A percentile compares a stretch with the other conserved stretches of the same genome.
Evolutionary conservation across 2,797 vertebrate genomes (phyloP).

Genomic region (Champsocephalus esox): DNA sequence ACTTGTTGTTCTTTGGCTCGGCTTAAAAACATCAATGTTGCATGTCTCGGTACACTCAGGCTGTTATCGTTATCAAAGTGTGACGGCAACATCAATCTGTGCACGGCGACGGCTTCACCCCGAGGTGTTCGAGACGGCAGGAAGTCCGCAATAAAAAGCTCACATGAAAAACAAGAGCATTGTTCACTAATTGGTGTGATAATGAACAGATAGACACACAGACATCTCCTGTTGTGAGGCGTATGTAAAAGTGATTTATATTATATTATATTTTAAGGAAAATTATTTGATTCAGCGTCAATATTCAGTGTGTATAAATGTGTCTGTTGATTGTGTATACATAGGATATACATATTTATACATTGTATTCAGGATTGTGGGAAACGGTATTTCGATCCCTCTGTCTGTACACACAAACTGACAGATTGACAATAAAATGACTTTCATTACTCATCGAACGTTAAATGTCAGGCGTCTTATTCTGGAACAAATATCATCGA

Average conservation of each 20-base stretch:
- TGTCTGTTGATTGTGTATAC: too few relatives aligned
- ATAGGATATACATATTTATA: too few relatives aligned
- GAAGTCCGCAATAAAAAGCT: conserved; percentile 41
- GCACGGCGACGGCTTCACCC: conserved; percentile 10
- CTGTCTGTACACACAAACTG: too few relatives aligned
- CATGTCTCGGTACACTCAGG: conserved; percentile 11
- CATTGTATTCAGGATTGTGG: too few relatives aligned
- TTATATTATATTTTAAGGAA: background rate
- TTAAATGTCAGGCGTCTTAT: conserved; percentile 42
- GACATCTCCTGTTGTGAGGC: conserved; percentile 8
- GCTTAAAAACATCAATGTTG: conserved; percentile 37
- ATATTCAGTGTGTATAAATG: too few relatives aligned
- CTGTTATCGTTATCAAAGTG: conserved; percentile 38
- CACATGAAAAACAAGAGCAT: conserved; percentile 37
- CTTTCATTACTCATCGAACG: background rate
- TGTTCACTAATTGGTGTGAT: conserved; percentile 35
- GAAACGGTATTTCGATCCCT: too few relatives aligned
- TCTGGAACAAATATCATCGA: conserved; percentile 1
- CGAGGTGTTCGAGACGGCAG: conserved; percentile 39
- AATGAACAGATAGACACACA: conserved; percentile 43
- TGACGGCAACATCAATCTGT: conserved; percentile 32
- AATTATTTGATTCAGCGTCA: background rate
- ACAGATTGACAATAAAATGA: too few relatives aligned
- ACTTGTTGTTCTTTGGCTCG: conserved; percentile 35
- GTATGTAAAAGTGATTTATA: background rate